A percentile compares a stretch with the other conserved stretches of the same genome.
phyloP scores from a whole-genome alignment of 2,888 invertebrate genomes.

The Lypha dubia region DNA sequence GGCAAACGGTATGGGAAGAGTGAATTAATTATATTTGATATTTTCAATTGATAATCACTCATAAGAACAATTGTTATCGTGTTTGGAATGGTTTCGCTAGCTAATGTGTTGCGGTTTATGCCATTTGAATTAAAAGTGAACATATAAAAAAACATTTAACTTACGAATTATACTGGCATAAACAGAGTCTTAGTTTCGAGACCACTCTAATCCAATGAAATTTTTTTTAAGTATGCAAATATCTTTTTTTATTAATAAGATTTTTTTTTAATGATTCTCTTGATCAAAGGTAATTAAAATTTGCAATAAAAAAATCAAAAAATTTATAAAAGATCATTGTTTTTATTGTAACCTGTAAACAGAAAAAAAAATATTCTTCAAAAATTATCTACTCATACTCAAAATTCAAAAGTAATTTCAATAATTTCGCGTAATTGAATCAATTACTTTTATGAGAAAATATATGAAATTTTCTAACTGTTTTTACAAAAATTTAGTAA shows the following conservation, averaged over 20 bases:
- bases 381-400: no score
- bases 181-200: constrained; percentile 81
- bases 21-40: not conserved
- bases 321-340: no score
- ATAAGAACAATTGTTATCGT: constrained; percentile 80
- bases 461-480: no score
- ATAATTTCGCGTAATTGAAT: no score
- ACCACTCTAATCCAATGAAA: constrained; percentile 83
- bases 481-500: no score
- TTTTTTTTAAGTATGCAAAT: constrained; percentile 81
- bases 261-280: constrained; percentile 48
- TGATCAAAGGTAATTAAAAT: no score
- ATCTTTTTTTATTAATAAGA: no score
- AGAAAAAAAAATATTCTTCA: no score
- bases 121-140: constrained; percentile 56
- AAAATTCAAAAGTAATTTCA: no score
- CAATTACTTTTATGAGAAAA: no score
- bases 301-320: no score
- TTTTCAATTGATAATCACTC: constrained; percentile 52
- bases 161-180: constrained; percentile 70
- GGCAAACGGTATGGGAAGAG: not conserved
- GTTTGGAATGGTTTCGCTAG: constrained; percentile 84
- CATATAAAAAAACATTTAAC: constrained; percentile 6
- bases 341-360: no score
- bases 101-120: constrained; percentile 78